Evolutionary conservation across 92 coral and sea anemone genomes (phyloP), one percentile per base, ranked within the genome.

Genomic region (Montipora capitata): DNA sequence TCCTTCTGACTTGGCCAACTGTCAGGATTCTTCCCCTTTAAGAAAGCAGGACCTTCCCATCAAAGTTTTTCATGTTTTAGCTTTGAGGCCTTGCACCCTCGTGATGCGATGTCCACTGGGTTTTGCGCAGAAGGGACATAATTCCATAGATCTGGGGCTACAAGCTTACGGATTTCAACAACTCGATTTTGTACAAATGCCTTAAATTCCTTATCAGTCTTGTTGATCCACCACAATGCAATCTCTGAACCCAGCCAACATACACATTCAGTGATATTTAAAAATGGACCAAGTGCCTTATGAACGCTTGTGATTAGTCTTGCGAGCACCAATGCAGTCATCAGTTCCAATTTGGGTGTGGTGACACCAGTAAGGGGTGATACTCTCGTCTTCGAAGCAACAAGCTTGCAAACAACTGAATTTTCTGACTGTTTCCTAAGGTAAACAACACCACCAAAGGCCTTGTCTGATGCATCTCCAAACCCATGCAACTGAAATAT

Each of bases 381-480:
- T 45, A 45, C 51, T 45, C 51, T 45, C 51, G 51, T 45, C 51
- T 45, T 45, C 51, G 51, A 45, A 8, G 51, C 51, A 15, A 90
- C 92, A 57, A 86, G 78, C 18, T 69, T 87, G 61, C 86, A 82
- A 9, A 38, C 63, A 16, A 82, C 86, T 27, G 87, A 89, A 11
- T 35, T 70, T 10, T 85, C 93, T 38, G 95, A 77, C 77, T 64
- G 20, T 14, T 78, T 51, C 38, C 87, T 78, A 40, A 88, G 54
- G 74, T 79, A 88, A 15, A 90, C 63, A 16, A 76, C 90, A 3
- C 88, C 93, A 42, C 91, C 86, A 51, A 49, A 92, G 1, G 85
- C 93, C 20, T 81, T 67, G 65, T 80, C 54, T 16, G 93, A 92
- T 40, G 89, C 93, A 85, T 89, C 95, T 45, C 51, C 51, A 45